Conservation (phyloP, 2,113 vertebrate genomes). For the Xenopus borealis region DNA sequence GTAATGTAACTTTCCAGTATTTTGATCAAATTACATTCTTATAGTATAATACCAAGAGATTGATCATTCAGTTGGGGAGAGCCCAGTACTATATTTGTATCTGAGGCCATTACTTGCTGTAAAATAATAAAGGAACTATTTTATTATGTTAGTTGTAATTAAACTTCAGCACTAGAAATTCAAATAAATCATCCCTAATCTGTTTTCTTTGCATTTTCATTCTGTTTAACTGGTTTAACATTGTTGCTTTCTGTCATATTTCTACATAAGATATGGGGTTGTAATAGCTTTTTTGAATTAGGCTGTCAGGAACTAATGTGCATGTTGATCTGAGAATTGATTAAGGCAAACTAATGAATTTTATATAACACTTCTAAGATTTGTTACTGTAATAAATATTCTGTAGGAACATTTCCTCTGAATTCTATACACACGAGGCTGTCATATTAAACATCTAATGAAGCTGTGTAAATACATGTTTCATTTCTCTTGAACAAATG, state of each 20-base stretch:
- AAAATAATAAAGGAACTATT: slow-evolving; percentile 75
- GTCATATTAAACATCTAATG: slow-evolving; percentile 37
- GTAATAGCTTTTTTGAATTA: slow-evolving; percentile 67
- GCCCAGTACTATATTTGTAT: slow-evolving; percentile 49
- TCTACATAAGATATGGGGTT: slow-evolving; percentile 56
- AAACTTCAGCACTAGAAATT: slow-evolving; percentile 71
- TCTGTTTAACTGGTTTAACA: slow-evolving; percentile 61
- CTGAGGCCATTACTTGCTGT: slow-evolving; percentile 68
- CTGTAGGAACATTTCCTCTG: slow-evolving; percentile 27
- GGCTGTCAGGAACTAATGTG: slow-evolving; percentile 59
- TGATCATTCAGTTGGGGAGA: slow-evolving; percentile 49
- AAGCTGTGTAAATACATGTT: slow-evolving; percentile 44
- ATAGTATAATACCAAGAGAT: slow-evolving; percentile 65
- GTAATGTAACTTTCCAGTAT: slow-evolving; percentile 64
- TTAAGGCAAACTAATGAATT: slow-evolving; percentile 62
- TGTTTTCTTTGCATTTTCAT: slow-evolving; percentile 72
- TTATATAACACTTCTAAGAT: slow-evolving; percentile 62
- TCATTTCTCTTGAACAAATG: slow-evolving; percentile 5
- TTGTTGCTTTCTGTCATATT: slow-evolving; percentile 62
- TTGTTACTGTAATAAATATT: slow-evolving; percentile 59
- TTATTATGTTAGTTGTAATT: slow-evolving; percentile 80
- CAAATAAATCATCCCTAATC: slow-evolving; percentile 74
- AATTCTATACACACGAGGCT: slow-evolving; percentile 35
- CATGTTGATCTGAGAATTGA: slow-evolving; percentile 63
- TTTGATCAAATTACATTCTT: slow-evolving; percentile 73